These are phyloP conservation scores for Trachurus trachurus DNA, from an alignment of 2,797 vertebrate genomes.

Conservation along the genomic window DNA sequence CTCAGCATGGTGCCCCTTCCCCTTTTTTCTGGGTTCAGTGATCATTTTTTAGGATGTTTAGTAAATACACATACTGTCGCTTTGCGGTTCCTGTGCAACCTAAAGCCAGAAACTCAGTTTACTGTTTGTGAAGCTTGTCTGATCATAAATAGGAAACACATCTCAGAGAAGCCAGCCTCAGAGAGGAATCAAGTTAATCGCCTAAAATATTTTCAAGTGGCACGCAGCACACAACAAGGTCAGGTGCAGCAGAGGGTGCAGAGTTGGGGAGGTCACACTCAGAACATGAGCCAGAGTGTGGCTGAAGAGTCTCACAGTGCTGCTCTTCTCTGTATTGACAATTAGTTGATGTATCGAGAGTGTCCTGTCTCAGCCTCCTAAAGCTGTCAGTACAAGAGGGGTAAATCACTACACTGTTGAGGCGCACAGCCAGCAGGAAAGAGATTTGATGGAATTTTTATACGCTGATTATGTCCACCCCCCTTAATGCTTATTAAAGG, in stretches of 20 bases:
- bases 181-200: constrained; percentile 34
- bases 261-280: constrained; percentile 49
- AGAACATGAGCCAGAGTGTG: constrained; percentile 43
- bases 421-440: constrained; percentile 75
- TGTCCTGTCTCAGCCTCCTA: constrained; percentile 76
- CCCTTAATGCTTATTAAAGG: constrained; percentile 92
- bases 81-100: constrained; percentile 8
- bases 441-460: constrained; percentile 92
- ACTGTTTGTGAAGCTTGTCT: constrained; percentile 27
- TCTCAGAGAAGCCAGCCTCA: not conserved
- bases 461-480: constrained; percentile 87
- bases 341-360: constrained; percentile 73
- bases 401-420: constrained; percentile 83
- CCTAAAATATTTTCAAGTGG: constrained; percentile 31
- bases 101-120: constrained; percentile 24
- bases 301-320: constrained; percentile 39
- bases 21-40: constrained; percentile 6
- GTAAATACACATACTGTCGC: constrained; percentile 7
- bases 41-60: constrained; percentile 11
- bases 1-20: constrained; percentile 8
- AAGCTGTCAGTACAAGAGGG: constrained; percentile 76
- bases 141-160: constrained; percentile 37
- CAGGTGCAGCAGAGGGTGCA: constrained; percentile 36
- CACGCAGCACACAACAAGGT: constrained; percentile 46
- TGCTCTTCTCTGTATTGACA: constrained; percentile 66